Evolutionary conservation across 2,888 invertebrate species (phyloP).

Genomic region (Hofmannophila pseudospretella): DNA sequence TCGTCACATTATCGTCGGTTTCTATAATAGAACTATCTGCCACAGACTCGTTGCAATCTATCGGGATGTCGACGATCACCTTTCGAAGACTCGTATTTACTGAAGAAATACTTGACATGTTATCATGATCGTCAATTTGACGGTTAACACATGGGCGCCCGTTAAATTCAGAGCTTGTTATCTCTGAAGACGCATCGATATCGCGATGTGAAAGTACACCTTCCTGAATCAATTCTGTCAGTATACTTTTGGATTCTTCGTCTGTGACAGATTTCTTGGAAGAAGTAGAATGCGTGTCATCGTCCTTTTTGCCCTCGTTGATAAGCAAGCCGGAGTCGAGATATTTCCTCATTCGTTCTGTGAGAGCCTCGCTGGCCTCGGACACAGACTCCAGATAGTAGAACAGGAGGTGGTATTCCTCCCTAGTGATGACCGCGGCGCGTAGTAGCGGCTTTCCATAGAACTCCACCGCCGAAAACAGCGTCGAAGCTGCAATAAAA

Average conservation of each 20-base stretch:
- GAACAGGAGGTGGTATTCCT: slow-evolving; percentile 75
- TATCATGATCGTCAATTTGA: slow-evolving; percentile 52
- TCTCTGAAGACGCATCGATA: slow-evolving; percentile 59
- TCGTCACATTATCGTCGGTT: slow-evolving; percentile 56
- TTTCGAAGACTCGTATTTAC: slow-evolving; percentile 49
- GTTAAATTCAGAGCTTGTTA: slow-evolving; percentile 51
- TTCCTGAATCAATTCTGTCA: slow-evolving; percentile 66
- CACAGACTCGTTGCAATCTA: slow-evolving; percentile 55
- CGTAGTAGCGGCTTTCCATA: slow-evolving; percentile 79
- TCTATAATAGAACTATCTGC: slow-evolving; percentile 54
- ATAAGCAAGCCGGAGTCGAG: slow-evolving; percentile 69
- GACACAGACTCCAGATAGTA: slow-evolving; percentile 72
- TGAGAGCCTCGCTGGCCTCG: slow-evolving; percentile 65
- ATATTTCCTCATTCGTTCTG: slow-evolving; percentile 69
- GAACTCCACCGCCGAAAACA: slow-evolving; percentile 80
- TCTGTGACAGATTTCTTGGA: slow-evolving; percentile 34
- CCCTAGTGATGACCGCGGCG: slow-evolving; percentile 68
- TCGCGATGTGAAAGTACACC: slow-evolving; percentile 65
- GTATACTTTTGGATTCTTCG: slow-evolving; percentile 56
- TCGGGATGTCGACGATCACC: slow-evolving; percentile 61
- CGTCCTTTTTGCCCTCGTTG: slow-evolving; percentile 38
- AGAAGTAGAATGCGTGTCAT: slow-evolving; percentile 30
- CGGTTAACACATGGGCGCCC: slow-evolving; percentile 40
- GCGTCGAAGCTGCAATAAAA: slow-evolving; percentile 68
- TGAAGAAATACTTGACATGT: slow-evolving; percentile 50